phyloP scores from a whole-genome alignment of 2,888 invertebrate genomes.

The Parochlus steinenii region DNA sequence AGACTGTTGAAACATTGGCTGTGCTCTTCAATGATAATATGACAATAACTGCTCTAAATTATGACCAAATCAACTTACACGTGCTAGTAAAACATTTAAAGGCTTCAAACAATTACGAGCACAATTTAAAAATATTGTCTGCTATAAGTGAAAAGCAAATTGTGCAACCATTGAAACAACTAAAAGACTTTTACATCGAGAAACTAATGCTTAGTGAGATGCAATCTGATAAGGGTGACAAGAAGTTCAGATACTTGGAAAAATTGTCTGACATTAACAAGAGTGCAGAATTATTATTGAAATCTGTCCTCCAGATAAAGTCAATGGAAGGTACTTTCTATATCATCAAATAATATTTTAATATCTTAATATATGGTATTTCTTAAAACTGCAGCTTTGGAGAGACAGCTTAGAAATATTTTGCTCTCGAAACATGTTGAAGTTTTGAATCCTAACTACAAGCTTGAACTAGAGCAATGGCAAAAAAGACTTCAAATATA shows the following conservation, averaged over 20 bases:
- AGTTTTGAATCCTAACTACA: constrained; percentile 23
- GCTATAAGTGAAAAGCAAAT: constrained; percentile 5
- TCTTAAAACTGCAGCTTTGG: constrained; percentile 4
- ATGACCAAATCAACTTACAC: constrained; percentile 2
- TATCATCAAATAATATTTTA: background rate
- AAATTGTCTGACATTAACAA: background rate
- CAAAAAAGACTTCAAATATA: constrained; percentile 45
- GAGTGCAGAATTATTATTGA: constrained; percentile 1
- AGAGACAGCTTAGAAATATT: constrained; percentile 25
- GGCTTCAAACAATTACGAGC: background rate
- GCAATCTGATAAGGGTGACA: background rate
- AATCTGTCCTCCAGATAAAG: background rate
- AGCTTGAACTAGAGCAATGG: constrained; percentile 34
- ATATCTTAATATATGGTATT: background rate
- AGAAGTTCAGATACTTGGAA: background rate
- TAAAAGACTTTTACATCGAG: constrained; percentile 5
- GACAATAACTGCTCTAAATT: constrained; percentile 18
- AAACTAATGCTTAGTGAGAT: background rate
- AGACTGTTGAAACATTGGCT: constrained; percentile 16
- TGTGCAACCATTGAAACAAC: background rate
- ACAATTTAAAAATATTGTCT: background rate
- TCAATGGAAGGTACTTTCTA: background rate
- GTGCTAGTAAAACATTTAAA: background rate
- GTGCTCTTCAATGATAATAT: constrained; percentile 19
- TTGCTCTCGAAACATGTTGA: constrained; percentile 33